These are phyloP conservation scores for Arremon aurantiirostris DNA, from an alignment of 2,797 vertebrate genomes.

Conservation along the genomic window DNA sequence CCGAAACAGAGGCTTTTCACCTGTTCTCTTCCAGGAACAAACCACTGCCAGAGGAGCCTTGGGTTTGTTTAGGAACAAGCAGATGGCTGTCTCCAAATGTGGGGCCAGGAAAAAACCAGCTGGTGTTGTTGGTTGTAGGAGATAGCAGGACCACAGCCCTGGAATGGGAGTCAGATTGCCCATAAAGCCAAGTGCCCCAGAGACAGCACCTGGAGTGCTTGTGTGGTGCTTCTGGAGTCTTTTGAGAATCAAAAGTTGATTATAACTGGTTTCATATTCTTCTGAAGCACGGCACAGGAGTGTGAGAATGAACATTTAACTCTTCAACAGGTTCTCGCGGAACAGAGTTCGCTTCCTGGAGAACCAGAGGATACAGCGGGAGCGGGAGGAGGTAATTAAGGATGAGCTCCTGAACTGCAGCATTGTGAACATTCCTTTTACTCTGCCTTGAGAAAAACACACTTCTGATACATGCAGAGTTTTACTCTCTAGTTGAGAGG, in stretches of 20 bases:
- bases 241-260: neutral
- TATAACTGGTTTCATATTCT: neutral
- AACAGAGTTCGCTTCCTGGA: constrained; percentile 76
- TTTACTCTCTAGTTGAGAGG: neutral
- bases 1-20: too few relatives aligned
- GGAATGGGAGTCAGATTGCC: neutral
- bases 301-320: neutral
- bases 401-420: neutral
- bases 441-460: neutral
- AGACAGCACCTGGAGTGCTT: neutral
- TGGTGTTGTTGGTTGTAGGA: neutral
- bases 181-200: neutral
- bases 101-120: neutral
- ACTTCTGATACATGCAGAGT: neutral
- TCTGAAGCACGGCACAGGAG: neutral
- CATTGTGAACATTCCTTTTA: neutral
- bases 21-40: too few relatives aligned
- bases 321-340: constrained; percentile 71
- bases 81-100: neutral
- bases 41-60: neutral
- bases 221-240: neutral
- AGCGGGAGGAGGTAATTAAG: constrained; percentile 40
- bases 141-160: neutral
- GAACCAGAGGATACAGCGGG: constrained; percentile 62
- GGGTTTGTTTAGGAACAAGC: neutral